Base-by-base conservation (phyloP, 2,797 vertebrate genomes). In the Benthosema pterotum region DNA sequence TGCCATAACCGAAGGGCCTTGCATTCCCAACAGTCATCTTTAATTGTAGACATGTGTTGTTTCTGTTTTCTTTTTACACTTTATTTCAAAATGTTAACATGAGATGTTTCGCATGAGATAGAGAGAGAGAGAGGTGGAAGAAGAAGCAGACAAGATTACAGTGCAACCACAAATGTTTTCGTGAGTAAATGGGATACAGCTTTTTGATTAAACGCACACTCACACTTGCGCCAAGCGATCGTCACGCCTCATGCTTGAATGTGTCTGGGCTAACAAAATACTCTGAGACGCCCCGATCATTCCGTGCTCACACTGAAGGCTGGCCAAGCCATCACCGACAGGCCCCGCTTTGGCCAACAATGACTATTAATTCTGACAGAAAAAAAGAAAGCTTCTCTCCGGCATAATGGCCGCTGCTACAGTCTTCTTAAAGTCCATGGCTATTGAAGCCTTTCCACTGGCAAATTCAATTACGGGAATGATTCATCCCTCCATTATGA, bases 401-500 rank as follows among this genome's bases (percentile, higher is more conserved):
- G 16, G 43, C 32, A n/a, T 60, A 73, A 71, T 75, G 72, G 69
- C 65, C 59, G 80, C 45, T 47, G 54, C 70, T 82, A 54, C 56
- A 64, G 72, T 69, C 66, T 63, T 57, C 75, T 85, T 84, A 75
- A n/a, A 83, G 85, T 76, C 80, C 78, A 52, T 61, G 74, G 54
- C 62, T 74, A 45, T 78, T 71, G 81, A 84, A 77, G 79, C 79
- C 43, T 78, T 86, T 90, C 87, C 87, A 83, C 84, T 83, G 75
- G 87, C 83, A 89, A 88, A 92, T 90, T 91, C 80, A 92, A 91
- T 91, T 90, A 88, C 22, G 69, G 56, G 67, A 90, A 80, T 90
- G 88, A 92, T 88, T 91, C 88, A 89, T 87, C 82, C 80, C 78
- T 82, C 75, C 80, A 87, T 91, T 91, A 91, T 89, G 90, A 89